Base-by-base conservation (phyloP, 2,888 invertebrate species). In the Mongoloraphidia duomilia region DNA sequence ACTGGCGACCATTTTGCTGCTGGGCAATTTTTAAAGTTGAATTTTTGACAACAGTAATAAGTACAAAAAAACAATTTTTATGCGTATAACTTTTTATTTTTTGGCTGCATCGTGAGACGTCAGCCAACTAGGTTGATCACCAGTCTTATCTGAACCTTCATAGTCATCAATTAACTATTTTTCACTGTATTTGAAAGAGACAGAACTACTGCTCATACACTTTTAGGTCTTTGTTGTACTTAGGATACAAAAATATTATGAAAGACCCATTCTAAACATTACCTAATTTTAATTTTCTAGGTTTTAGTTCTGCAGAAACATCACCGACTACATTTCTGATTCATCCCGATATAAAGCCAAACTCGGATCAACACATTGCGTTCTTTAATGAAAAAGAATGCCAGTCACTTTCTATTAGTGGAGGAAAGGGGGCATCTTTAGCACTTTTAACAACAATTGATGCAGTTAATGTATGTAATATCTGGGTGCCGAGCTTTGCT, bases 361-460 rank as follows among this genome's bases (percentile, higher is more conserved):
- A 44, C 26, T 26, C 44, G 6, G 62, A 66, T 9, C 65, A 60
- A 2, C 59, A 58, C 9, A 71, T 74, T 50, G 52, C 72, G 1
- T 50, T 64, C 0, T 73, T 82, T 33, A 64, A 67, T 8, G 70
- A 71, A 10, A 59, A 61, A 1, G 69, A 69, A 11, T 74, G 80
- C 33, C 68, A 71, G 26, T 74, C 76, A 53, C 65, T 76, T 1
- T 62, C 65, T 9, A 62, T 81, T 9, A 81, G 83, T 0, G 90
- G 90, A 0, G 88, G 87, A 1, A 90, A 89, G 65, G 88, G 84
- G 9, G 78, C 82, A 2, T 87, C 88, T 2, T 65, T 90, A 11
- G 84, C 84, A 0, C 63, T 80, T 38, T 66, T 89, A 42, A 65
- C 71, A 9, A 62, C 64, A 14, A 65, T 76, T 47, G 56, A 64